Base-by-base conservation (phyloP, 2,888 invertebrate genomes). In the Cantharis rufa region DNA sequence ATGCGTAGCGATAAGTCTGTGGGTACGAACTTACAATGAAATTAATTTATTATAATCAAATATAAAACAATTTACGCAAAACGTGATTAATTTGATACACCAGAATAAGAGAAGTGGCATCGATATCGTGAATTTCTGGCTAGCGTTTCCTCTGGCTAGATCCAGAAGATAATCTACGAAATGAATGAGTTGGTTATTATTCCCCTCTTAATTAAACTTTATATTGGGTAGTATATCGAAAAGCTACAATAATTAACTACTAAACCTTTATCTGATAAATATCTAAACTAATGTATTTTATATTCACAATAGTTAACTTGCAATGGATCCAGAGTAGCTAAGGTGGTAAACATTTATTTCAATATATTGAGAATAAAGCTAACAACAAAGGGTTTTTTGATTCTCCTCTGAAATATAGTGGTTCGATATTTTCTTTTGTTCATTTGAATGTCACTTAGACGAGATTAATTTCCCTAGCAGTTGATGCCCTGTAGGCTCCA, bases 161-260 rank as follows among this genome's bases (percentile, higher is more conserved):
- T 61, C 69, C 69, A 75, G 75, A 71, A 24, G 24, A 24, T 75
- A 75, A 75, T 69, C 75, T 62, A 27, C 62, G 15, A 32, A 72
- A 75, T 75, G 24, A 62, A 75, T 71, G 71, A 48, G 71, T 62
- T 69, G 32, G 66, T 27, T 68, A 61, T 71, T 66, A 66, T 70
- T 71, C 66, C 62, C 69, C 68, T 48, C 69, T 75, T 75, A 75
- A 75, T 72, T 64, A 64, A 64, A 18, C 64, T 64, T 16, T 64
- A 48, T 68, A 9, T 24, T 9, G 9, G 21, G 21, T 21, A 21
- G 66, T 72, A 72, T 72, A 72, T 71, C 63, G 72, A 72, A 72
- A 72, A 66, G 72, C 66, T 72, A 21, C 66, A 66, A 64, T 72
- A 64, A 66, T 72, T 66, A 72, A 72, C 66, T 64, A 64, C 18